Percentiles rank a stretch among this genome's conserved stretches.
Evolutionary conservation across 2,797 vertebrate species (phyloP).

Genomic region (Choloepus didactylus): DNA sequence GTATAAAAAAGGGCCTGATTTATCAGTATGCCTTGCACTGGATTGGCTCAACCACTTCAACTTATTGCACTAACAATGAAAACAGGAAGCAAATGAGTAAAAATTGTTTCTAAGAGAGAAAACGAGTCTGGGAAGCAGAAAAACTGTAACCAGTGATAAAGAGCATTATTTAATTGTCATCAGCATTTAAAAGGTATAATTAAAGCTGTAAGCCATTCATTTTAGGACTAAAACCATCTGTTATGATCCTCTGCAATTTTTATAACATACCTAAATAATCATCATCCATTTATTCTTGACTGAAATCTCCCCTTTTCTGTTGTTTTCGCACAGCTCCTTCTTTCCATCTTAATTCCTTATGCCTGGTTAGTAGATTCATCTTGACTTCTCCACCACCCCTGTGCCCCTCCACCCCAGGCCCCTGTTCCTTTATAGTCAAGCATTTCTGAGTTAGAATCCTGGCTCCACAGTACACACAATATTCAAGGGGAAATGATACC

Average conservation of each 20-base stretch:
- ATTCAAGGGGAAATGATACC: not conserved
- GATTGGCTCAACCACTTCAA: not conserved
- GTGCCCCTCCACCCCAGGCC: fast-evolving
- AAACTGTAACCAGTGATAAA: conserved; percentile 64
- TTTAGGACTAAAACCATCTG: conserved; percentile 70
- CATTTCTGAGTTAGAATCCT: too few relatives aligned
- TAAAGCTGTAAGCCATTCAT: conserved; percentile 61
- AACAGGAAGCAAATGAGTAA: not conserved
- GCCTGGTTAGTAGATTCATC: not conserved
- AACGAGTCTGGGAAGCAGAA: conserved; percentile 57
- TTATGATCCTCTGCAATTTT: not conserved
- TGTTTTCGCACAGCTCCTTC: too few relatives aligned
- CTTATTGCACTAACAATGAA: not conserved
- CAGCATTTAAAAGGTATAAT: conserved; percentile 62
- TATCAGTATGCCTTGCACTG: not conserved
- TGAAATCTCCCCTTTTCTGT: not conserved
- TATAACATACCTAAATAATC: not conserved
- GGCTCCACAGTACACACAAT: not conserved
- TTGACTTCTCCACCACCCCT: fast-evolving
- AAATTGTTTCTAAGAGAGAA: conserved; percentile 58
- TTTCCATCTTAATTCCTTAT: fast-evolving
- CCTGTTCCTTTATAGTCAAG: not conserved
- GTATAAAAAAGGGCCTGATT: not conserved
- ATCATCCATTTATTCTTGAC: not conserved
- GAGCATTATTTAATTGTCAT: conserved; percentile 71